Percentiles rank a stretch among this genome's conserved stretches.
These are phyloP conservation scores for Clanis bilineata DNA, from an alignment of 2,888 invertebrate genomes.

Conservation along the genomic window DNA sequence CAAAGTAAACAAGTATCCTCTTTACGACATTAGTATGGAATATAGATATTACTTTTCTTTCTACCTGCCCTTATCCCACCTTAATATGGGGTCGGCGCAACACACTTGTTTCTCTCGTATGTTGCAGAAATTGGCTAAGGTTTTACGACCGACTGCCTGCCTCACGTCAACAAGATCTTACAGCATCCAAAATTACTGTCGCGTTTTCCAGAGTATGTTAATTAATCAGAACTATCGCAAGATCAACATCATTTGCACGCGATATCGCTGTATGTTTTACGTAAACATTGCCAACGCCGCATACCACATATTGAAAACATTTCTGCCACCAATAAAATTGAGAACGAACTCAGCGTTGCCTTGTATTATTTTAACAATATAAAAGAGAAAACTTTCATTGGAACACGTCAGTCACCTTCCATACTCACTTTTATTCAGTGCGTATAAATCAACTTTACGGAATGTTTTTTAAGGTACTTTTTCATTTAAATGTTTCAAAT, in stretches of 20 bases:
- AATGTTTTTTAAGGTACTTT: background rate
- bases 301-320: constrained; percentile 21
- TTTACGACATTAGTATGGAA: too few relatives aligned
- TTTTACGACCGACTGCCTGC: too few relatives aligned
- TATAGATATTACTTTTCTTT: too few relatives aligned
- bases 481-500: background rate
- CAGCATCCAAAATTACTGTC: background rate
- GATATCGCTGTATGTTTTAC: constrained; percentile 17
- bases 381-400: background rate
- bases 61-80: too few relatives aligned
- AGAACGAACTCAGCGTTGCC: constrained; percentile 22
- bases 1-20: too few relatives aligned
- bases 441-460: background rate
- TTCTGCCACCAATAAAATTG: constrained; percentile 21
- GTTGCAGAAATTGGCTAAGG: too few relatives aligned
- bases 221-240: constrained; percentile 4
- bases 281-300: constrained; percentile 18
- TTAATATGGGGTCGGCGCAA: too few relatives aligned
- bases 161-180: background rate
- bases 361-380: constrained; percentile 1
- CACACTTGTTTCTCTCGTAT: too few relatives aligned
- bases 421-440: background rate
- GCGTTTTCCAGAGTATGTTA: constrained; percentile 1
- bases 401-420: background rate
- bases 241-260: constrained; percentile 6